Conservation (phyloP, 2,113 vertebrate genomes). For the Bos indicus region DNA sequence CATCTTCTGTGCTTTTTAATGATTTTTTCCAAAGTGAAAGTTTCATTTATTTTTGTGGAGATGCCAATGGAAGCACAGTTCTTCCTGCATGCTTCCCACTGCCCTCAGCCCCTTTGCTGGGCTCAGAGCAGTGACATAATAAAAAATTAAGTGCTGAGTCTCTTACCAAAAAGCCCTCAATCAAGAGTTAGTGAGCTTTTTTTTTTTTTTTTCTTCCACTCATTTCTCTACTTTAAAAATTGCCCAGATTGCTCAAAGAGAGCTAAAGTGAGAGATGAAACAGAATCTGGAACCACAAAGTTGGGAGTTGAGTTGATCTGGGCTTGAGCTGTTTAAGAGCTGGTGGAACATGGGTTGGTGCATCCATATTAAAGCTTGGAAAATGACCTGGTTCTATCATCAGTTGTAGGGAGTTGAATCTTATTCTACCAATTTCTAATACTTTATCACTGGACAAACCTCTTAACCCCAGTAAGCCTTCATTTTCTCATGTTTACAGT, state of each 20-base stretch:
- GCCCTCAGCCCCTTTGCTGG: not conserved
- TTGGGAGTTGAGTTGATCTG: constrained; percentile 22
- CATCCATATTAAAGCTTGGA: not conserved
- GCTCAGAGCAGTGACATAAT: not conserved
- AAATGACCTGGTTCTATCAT: not conserved
- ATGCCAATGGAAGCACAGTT: not conserved
- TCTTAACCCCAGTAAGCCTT: not conserved
- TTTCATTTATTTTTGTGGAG: not conserved
- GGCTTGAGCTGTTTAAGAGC: constrained; percentile 20
- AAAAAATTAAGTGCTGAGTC: fast-evolving
- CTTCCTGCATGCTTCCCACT: not conserved
- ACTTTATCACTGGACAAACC: not conserved
- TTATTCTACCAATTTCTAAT: not conserved
- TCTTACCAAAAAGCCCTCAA: fast-evolving
- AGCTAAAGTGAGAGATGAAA: constrained; percentile 44
- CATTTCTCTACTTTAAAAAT: constrained; percentile 41
- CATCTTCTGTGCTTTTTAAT: not conserved
- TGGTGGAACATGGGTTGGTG: not conserved
- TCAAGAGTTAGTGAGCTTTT: not conserved
- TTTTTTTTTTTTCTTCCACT: not conserved
- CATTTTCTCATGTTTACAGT: not conserved
- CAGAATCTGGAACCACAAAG: constrained; percentile 48
- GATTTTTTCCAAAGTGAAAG: not conserved
- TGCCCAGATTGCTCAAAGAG: constrained; percentile 54
- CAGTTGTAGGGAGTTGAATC: not conserved